Base-by-base conservation (phyloP, 2,888 invertebrate species). In the Orchesella flavescens region DNA sequence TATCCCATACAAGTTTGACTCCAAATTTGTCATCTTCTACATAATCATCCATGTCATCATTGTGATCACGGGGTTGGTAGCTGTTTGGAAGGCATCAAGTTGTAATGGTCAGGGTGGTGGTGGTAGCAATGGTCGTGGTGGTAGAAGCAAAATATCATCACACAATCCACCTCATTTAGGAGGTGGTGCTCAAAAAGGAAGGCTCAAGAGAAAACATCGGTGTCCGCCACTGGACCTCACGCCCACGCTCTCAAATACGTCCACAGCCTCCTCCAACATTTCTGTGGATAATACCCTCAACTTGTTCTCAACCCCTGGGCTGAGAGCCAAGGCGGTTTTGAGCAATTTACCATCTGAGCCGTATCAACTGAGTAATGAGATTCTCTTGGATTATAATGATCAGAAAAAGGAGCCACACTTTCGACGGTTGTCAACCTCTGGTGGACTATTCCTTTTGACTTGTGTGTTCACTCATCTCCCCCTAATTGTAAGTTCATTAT, bases 11-110 rank as follows among this genome's bases (percentile, higher is more conserved):
- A 85, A 85, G 76, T 86, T 86, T 66, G 85, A 86, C 80, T 79
- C 84, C 34, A 86, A 86, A 59, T 86, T 85, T 63, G 84, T 86
- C 78, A 80, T 85, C 17, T 86, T 86, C 55, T 86, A 86, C 83
- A 77, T 85, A 23, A 82, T 80, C 69, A 83, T 85, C 66, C 86
- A 86, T 79, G 74, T 84, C 68, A 80, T 86, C 76, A 84, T 86
- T 23, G 76, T 86, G 15, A 53, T 86, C 21, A 69, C 84, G 53
- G 86, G 85, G 71, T 17, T 85, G 75, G 65, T 86, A 24, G 86
- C 84, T 43, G 75, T 86, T 43, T 83, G 85, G 74, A 85, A 85
- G 65, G 77, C 86, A 1, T 71, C 79, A 15, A 84, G 79, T 63
- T 79, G 80, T 65, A 75, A 34, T 34, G 34, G 75, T 12, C 55